These are phyloP conservation scores for Chesias legatella DNA, from an alignment of 2,888 invertebrate species.

Conservation along the genomic window DNA sequence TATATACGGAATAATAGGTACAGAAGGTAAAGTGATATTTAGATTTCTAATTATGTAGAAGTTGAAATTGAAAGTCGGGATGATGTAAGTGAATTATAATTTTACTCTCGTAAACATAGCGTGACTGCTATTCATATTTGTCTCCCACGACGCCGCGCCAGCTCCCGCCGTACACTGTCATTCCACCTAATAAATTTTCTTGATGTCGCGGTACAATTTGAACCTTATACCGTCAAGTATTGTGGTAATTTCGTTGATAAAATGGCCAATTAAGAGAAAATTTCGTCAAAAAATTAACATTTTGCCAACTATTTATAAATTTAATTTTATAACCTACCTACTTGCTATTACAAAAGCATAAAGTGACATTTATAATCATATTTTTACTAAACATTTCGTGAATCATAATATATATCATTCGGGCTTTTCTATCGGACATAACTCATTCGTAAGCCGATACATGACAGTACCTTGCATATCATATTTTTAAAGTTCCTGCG, in stretches of 20 bases:
- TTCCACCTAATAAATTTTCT: conserved; percentile 55
- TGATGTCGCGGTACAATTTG: conserved; percentile 46
- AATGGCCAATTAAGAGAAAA: conserved; percentile 9
- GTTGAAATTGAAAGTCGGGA: conserved; percentile 59
- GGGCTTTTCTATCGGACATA: too few species aligned
- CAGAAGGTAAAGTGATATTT: too few species aligned
- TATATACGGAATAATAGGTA: too few species aligned
- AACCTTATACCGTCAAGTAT: conserved; percentile 42
- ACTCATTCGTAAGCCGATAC: too few species aligned
- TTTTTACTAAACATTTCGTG: too few species aligned
- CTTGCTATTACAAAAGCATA: too few species aligned
- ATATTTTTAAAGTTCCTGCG: too few species aligned
- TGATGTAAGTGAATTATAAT: conserved; percentile 52
- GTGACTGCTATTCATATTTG: conserved; percentile 59
- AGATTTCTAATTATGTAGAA: conserved; percentile 14
- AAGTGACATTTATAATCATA: too few species aligned
- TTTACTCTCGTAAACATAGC: conserved; percentile 50
- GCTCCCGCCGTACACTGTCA: conserved; percentile 47
- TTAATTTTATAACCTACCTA: too few species aligned
- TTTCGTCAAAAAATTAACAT: not conserved
- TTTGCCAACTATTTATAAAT: too few species aligned
- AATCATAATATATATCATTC: too few species aligned
- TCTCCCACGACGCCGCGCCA: conserved; percentile 76
- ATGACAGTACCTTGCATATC: too few species aligned
- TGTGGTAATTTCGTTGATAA: conserved; percentile 40